Percentiles rank a stretch among this genome's conserved stretches.
phyloP scores from a whole-genome alignment of 2,797 vertebrate genomes.

The Argentina silus region DNA sequence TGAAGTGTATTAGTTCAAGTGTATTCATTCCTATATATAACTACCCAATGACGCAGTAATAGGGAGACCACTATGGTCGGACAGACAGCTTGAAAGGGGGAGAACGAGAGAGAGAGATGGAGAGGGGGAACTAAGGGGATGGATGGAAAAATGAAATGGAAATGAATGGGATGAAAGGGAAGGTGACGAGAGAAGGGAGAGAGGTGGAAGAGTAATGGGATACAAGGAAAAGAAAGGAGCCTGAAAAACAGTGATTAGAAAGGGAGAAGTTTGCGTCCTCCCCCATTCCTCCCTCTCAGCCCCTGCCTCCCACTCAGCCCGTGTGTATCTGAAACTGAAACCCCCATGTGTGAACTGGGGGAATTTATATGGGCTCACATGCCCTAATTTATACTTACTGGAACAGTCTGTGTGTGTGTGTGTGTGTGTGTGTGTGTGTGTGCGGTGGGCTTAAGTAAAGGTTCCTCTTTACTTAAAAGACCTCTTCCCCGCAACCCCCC shows the following conservation, averaged over 20 bases:
- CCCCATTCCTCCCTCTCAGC: constrained; percentile 12
- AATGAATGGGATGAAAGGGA: background rate
- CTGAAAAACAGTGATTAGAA: background rate
- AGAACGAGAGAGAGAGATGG: background rate
- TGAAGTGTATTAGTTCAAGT: background rate
- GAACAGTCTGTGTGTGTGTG: constrained; percentile 55
- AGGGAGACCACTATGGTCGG: no score
- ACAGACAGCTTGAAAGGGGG: constrained; percentile 3
- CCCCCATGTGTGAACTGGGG: constrained; percentile 71
- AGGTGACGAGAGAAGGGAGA: background rate
- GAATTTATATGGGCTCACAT: constrained; percentile 74
- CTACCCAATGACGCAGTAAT: no score
- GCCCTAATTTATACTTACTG: constrained; percentile 73
- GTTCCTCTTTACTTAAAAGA: constrained; percentile 53
- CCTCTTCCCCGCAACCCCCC: constrained; percentile 67
- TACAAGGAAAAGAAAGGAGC: background rate
- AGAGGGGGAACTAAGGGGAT: background rate
- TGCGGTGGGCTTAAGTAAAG: constrained; percentile 11
- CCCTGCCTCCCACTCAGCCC: constrained; percentile 56
- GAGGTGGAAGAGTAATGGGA: background rate
- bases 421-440: constrained; percentile 11
- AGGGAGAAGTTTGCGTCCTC: constrained; percentile 24
- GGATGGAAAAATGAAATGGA: background rate
- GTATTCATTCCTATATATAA: background rate
- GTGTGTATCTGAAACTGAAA: constrained; percentile 73